Evolutionary conservation across 2,888 invertebrate genomes (phyloP).

Genomic region (Scotopteryx bipunctaria): DNA sequence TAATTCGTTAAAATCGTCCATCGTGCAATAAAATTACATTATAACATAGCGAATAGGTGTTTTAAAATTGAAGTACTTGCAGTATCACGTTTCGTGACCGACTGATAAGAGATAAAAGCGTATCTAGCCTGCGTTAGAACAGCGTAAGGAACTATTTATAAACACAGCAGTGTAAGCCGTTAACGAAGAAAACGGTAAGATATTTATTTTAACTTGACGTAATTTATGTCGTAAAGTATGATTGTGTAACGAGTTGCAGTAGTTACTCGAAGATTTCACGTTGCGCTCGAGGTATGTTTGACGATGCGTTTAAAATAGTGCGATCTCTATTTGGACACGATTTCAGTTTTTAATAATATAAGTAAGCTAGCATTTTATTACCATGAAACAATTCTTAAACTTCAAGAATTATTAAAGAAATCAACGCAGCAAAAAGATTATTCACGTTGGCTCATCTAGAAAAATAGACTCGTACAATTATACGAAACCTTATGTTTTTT

Average conservation of each 20-base stretch:
- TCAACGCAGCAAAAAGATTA: no score
- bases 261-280: slow-evolving; percentile 20
- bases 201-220: slow-evolving; percentile 25
- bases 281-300: slow-evolving; percentile 19
- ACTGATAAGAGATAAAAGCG: slow-evolving; percentile 55
- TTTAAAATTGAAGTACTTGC: slow-evolving; percentile 35
- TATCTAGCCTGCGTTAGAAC: slow-evolving; percentile 29
- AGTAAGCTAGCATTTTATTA: not conserved
- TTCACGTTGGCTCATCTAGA: no score
- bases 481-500: no score
- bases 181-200: slow-evolving; percentile 5
- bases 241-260: slow-evolving; percentile 35
- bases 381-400: no score
- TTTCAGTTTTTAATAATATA: not conserved
- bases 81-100: slow-evolving; percentile 43
- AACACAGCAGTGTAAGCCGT: slow-evolving; percentile 25
- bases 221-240: slow-evolving; percentile 31
- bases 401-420: no score
- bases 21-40: slow-evolving; percentile 38
- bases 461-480: no score
- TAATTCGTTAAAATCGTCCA: slow-evolving; percentile 55
- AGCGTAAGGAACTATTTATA: slow-evolving; percentile 31
- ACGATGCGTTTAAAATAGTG: slow-evolving; percentile 27
- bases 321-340: slow-evolving; percentile 16
- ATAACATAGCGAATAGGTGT: slow-evolving; percentile 25